Evolutionary conservation across 1,140 invertebrate species (phyloP), one percentile per base, ranked within the genome.

Genomic region (Drosophila subobscura): DNA sequence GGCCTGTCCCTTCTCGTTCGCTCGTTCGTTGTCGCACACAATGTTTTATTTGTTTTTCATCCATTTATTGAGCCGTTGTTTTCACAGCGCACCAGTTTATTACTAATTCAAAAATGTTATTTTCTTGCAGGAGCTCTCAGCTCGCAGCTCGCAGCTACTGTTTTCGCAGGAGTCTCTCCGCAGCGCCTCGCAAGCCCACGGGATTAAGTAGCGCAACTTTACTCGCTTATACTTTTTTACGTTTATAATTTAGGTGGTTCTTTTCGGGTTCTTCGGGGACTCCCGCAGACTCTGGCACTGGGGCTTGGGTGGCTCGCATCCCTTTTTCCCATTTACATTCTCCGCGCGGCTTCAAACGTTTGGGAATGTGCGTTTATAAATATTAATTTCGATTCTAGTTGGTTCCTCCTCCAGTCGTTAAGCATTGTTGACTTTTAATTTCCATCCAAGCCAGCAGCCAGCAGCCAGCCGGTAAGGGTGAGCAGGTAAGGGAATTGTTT

Each of bases 101-200:
- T 83, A 86, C 83, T 86, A 86, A 86, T 86, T 88, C 78, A 86
- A 74, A 88, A 83, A 86, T 88, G 74, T 86, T 83, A 68, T 77
- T 78, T 78, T 78, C 83, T 88, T 88, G 83, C 79, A 74, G 77
- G 77, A 65, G 83, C 68, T 71, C 16, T 20, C 16, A 20, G 16
- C 16, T 73, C 74, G 49, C 16, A 20, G 16, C 16, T 73, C 74
- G 49, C 72, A 76, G 63, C 72, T 60, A 41, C 71, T 37, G 45
- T 54, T 58, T 47, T 49, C 27, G 41, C 23, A 12, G 60, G 16
- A 20, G 16, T n/a, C 16, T 20, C 16, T n/a, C n/a, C n/a, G n/a
- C n/a, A 46, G 58, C 25, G 51, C 23, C 40, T 5, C 53, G 25
- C 25, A 53, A 63, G 29, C 81, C 49, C 60, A 23, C 47, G 83